A percentile compares a stretch with the other conserved stretches of the same genome.
Evolutionary conservation across 2,797 vertebrate genomes (phyloP).

Genomic region (Onychomys arenicola): DNA sequence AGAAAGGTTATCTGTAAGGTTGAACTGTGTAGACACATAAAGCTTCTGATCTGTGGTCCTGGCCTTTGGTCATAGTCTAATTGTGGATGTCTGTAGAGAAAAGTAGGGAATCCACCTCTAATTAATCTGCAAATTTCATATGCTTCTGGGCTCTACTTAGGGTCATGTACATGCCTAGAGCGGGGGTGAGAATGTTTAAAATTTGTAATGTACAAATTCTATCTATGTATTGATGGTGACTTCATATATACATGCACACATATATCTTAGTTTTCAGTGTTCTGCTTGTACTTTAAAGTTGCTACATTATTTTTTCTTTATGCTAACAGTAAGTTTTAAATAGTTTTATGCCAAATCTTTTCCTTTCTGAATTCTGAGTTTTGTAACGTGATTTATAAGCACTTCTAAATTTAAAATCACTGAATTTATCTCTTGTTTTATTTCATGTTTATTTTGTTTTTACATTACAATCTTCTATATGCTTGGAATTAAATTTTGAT

Average conservation of each 20-base stretch:
- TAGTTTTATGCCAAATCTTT: not conserved
- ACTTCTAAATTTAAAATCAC: conserved; percentile 46
- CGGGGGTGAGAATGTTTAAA: not conserved
- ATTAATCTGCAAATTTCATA: not conserved
- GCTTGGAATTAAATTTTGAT: conserved; percentile 43
- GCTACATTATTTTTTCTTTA: not conserved
- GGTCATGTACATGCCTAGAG: not conserved
- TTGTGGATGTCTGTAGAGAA: not conserved
- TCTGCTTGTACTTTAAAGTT: not conserved
- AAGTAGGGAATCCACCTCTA: not conserved
- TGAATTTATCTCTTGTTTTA: not conserved
- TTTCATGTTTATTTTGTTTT: conserved; percentile 48
- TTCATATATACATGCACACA: not conserved
- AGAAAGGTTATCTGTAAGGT: not conserved
- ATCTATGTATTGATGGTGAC: not conserved
- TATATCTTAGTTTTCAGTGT: conserved; percentile 41
- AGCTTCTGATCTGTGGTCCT: not conserved
- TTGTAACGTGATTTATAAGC: conserved; percentile 22
- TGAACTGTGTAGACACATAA: not conserved
- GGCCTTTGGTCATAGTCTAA: not conserved
- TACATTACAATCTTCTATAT: not conserved
- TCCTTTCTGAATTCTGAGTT: conserved; percentile 42
- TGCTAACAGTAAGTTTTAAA: not conserved
- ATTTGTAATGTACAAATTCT: not conserved
- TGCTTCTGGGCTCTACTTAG: not conserved